These are phyloP conservation scores for Tetranychus urticae DNA, from an alignment of 1,140 invertebrate genomes.

Conservation along the genomic window DNA sequence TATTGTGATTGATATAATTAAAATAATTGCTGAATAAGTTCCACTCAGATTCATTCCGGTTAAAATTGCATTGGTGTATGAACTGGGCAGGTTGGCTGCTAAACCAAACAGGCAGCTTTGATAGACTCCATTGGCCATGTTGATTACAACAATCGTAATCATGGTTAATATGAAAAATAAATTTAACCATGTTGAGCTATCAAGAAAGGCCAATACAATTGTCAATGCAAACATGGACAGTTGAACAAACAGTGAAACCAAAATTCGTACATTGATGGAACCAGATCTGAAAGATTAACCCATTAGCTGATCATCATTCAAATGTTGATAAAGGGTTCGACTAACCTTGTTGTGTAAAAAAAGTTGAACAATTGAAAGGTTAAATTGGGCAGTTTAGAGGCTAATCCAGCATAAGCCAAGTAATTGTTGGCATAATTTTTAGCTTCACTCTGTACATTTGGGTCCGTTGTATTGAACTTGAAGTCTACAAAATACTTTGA, in stretches of 20 bases:
- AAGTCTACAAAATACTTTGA: slow-evolving; percentile 71
- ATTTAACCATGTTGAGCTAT: slow-evolving; percentile 48
- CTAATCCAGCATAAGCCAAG: slow-evolving; percentile 55
- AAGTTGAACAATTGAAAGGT: slow-evolving; percentile 86
- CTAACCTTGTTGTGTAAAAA: slow-evolving; percentile 63
- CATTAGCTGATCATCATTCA: background rate
- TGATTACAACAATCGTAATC: slow-evolving; percentile 56
- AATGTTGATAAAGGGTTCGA: slow-evolving; percentile 5
- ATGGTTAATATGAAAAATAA: slow-evolving; percentile 78
- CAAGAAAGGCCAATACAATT: slow-evolving; percentile 66
- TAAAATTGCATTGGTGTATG: slow-evolving; percentile 82
- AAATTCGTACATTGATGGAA: slow-evolving; percentile 37
- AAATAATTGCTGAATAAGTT: slow-evolving; percentile 58
- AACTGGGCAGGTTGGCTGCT: slow-evolving; percentile 60
- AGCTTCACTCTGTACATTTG: slow-evolving; percentile 24
- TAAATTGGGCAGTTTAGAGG: slow-evolving; percentile 75
- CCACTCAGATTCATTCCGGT: slow-evolving; percentile 86
- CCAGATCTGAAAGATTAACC: background rate
- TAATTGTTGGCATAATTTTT: slow-evolving; percentile 41
- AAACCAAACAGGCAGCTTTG: slow-evolving; percentile 92
- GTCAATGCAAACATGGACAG: slow-evolving; percentile 68
- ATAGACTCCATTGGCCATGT: slow-evolving; percentile 75
- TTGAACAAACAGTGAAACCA: slow-evolving; percentile 65
- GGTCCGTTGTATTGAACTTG: slow-evolving; percentile 36
- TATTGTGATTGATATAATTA: slow-evolving; percentile 40